Conservation (phyloP, 2,797 vertebrate species). For the Tauraco hartlaubi region DNA sequence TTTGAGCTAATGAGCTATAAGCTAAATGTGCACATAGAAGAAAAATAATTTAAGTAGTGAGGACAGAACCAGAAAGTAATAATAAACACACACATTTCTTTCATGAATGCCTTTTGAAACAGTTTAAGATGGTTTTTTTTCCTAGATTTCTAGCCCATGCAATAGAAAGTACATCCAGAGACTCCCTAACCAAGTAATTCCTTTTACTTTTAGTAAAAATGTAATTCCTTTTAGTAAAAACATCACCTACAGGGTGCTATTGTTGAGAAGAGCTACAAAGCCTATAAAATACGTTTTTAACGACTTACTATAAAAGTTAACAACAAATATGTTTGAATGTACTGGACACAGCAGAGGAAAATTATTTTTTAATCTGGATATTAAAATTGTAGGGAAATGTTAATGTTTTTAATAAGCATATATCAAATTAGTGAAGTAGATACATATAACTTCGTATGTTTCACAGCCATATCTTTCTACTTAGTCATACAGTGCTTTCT, state of each 20-base stretch:
- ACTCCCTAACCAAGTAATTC: background rate
- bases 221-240: background rate
- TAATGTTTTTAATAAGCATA: background rate
- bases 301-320: background rate
- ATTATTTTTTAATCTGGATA: background rate
- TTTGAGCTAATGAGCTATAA: background rate
- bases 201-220: background rate
- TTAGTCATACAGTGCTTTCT: background rate
- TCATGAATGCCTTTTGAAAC: background rate
- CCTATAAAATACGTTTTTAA: background rate
- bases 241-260: background rate
- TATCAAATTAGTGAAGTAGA: background rate
- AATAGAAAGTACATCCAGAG: rapidly evolving
- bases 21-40: background rate
- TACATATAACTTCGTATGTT: background rate
- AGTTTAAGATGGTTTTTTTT: background rate
- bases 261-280: background rate
- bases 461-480: background rate
- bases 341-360: background rate
- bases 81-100: background rate
- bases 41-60: background rate
- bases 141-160: background rate
- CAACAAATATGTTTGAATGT: rapidly evolving
- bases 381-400: background rate
- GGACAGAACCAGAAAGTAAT: background rate